A percentile compares a stretch with the other conserved stretches of the same genome.
phyloP scores from a whole-genome alignment of 1,140 invertebrate genomes.

The Potamilus streckersoni region DNA sequence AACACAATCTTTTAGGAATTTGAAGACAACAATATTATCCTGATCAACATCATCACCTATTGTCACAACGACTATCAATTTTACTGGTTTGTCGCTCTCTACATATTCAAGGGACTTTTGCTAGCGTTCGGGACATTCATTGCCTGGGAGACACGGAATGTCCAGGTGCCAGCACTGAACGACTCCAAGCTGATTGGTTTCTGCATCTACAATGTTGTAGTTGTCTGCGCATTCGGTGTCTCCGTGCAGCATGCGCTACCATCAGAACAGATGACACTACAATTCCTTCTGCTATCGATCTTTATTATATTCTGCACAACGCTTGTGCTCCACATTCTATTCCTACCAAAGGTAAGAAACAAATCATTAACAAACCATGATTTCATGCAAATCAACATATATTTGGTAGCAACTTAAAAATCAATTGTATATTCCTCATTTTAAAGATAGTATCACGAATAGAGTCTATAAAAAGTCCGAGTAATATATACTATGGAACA shows the following conservation, averaged over 20 bases:
- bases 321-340: constrained; percentile 38
- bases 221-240: constrained; percentile 94
- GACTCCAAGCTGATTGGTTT: constrained; percentile 71
- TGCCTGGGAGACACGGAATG: constrained; percentile 49
- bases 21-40: constrained; percentile 14
- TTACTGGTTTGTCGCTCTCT: constrained; percentile 33
- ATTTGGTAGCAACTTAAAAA: too few species aligned
- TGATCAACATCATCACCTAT: neutral
- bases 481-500: too few species aligned
- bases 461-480: too few species aligned
- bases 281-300: constrained; percentile 28
- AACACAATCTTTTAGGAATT: constrained; percentile 15
- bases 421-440: too few species aligned
- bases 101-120: constrained; percentile 43
- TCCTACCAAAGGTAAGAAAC: constrained; percentile 44
- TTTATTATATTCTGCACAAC: constrained; percentile 38
- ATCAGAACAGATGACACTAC: constrained; percentile 30
- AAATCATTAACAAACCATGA: too few species aligned
- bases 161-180: constrained; percentile 41
- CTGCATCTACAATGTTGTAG: constrained; percentile 97
- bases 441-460: too few species aligned
- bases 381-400: too few species aligned
- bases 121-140: constrained; percentile 47
- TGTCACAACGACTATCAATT: constrained; percentile 25
- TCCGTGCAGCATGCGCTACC: constrained; percentile 86